A percentile compares a stretch with the other conserved stretches of the same genome.
These are phyloP conservation scores for Vulpes ferrilata DNA, from an alignment of 2,113 vertebrate genomes.

Conservation along the genomic window DNA sequence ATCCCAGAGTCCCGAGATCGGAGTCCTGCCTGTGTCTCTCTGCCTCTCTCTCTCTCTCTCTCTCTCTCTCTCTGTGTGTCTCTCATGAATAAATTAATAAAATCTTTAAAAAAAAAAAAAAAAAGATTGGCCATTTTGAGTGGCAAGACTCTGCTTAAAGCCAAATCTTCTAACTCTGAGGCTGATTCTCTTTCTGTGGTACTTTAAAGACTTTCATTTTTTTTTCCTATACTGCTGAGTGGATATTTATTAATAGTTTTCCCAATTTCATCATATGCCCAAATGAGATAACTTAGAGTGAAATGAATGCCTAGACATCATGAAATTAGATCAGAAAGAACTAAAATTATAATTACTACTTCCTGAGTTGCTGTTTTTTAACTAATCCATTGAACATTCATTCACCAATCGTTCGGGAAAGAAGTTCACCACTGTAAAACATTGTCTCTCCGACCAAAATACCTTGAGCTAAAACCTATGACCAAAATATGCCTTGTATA, in stretches of 20 bases:
- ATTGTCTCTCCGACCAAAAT: conserved; percentile 48
- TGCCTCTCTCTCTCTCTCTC: too few relatives aligned
- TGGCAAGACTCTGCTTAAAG: conserved; percentile 12
- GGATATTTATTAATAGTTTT: conserved; percentile 40
- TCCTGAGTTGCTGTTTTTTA: conserved; percentile 57
- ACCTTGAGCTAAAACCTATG: conserved; percentile 18
- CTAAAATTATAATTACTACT: conserved; percentile 57
- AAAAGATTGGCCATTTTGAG: background rate
- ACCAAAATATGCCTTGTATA: conserved; percentile 19
- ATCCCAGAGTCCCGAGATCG: too few relatives aligned
- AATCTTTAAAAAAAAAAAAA: too few relatives aligned
- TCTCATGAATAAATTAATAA: too few relatives aligned
- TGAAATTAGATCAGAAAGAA: conserved; percentile 43
- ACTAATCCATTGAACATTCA: conserved; percentile 45
- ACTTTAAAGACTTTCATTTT: background rate
- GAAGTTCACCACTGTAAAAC: background rate
- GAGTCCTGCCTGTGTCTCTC: too few relatives aligned
- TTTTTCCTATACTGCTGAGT: background rate
- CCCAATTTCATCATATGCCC: conserved; percentile 1
- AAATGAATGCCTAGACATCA: conserved; percentile 46
- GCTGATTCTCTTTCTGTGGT: background rate
- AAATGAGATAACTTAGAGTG: background rate
- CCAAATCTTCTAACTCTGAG: background rate
- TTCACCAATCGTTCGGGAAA: conserved; percentile 20
- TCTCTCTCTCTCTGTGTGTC: too few relatives aligned